Conservation (phyloP, 2,113 vertebrate genomes). For the Macrotus californicus region DNA sequence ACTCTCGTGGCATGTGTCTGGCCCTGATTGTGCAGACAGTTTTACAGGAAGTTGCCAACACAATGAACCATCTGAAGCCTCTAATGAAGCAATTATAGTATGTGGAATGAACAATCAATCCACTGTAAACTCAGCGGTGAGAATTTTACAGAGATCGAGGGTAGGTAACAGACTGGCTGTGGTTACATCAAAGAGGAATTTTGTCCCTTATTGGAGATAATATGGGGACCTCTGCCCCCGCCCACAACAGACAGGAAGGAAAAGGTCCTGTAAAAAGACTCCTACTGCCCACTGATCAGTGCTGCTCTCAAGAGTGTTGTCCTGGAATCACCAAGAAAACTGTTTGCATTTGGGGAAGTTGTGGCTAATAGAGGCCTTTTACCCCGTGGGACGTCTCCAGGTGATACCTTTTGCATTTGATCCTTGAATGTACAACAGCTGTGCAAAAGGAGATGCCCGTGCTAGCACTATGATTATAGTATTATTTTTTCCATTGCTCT, state of each 20-base stretch:
- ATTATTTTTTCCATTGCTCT: neutral
- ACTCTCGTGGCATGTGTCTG: slow-evolving; percentile 49
- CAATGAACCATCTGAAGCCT: slow-evolving; percentile 79
- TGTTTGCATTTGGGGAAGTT: neutral
- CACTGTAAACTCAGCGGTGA: slow-evolving; percentile 74
- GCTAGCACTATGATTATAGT: neutral
- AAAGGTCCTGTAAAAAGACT: neutral
- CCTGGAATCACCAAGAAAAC: neutral
- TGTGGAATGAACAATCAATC: slow-evolving; percentile 80
- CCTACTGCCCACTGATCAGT: neutral
- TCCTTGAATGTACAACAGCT: neutral
- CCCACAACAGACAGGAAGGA: neutral
- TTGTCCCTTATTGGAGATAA: slow-evolving; percentile 58
- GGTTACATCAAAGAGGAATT: slow-evolving; percentile 73
- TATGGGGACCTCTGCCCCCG: neutral
- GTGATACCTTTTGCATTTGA: neutral
- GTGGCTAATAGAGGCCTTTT: neutral
- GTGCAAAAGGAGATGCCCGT: neutral
- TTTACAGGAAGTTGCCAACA: slow-evolving; percentile 76
- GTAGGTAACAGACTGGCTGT: slow-evolving; percentile 65
- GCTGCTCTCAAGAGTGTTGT: neutral
- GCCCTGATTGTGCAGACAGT: slow-evolving; percentile 50
- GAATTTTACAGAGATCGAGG: slow-evolving; percentile 71
- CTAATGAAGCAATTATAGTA: slow-evolving; percentile 83
- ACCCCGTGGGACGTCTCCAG: neutral